These are phyloP conservation scores for Aleiodes testaceus DNA, from an alignment of 2,888 invertebrate genomes.

Conservation along the genomic window DNA sequence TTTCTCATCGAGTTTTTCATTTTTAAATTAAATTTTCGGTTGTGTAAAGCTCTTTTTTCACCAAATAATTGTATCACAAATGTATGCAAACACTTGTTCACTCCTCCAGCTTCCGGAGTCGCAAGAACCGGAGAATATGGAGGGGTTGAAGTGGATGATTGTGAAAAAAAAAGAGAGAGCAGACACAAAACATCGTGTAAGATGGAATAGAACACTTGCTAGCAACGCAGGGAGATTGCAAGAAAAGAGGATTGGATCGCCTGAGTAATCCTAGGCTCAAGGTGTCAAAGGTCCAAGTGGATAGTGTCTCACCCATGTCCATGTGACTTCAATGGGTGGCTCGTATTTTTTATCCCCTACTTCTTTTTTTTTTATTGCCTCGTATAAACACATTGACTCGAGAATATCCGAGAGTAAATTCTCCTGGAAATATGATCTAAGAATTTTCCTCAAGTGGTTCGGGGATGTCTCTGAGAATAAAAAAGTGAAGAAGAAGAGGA, in stretches of 20 bases:
- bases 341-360: neutral
- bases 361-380: slow-evolving; percentile 1
- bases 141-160: slow-evolving; percentile 35
- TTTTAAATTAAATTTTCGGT: neutral
- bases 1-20: neutral
- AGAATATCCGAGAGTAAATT: neutral
- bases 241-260: slow-evolving; percentile 68
- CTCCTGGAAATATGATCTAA: slow-evolving; percentile 12
- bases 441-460: slow-evolving; percentile 9
- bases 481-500: too few species aligned
- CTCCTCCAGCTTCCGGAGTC: slow-evolving; percentile 15
- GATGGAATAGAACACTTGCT: slow-evolving; percentile 47
- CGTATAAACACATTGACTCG: slow-evolving; percentile 19
- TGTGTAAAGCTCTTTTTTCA: neutral
- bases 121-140: slow-evolving; percentile 24
- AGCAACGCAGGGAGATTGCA: slow-evolving; percentile 51
- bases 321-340: slow-evolving; percentile 9
- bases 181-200: slow-evolving; percentile 42
- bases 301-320: slow-evolving; percentile 19
- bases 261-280: slow-evolving; percentile 68
- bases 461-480: neutral
- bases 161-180: slow-evolving; percentile 30
- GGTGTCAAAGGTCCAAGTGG: slow-evolving; percentile 56
- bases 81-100: slow-evolving; percentile 46
- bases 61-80: slow-evolving; percentile 28